Base-by-base conservation (phyloP, 2,888 invertebrate species). In the Pantelozetes paolii region DNA sequence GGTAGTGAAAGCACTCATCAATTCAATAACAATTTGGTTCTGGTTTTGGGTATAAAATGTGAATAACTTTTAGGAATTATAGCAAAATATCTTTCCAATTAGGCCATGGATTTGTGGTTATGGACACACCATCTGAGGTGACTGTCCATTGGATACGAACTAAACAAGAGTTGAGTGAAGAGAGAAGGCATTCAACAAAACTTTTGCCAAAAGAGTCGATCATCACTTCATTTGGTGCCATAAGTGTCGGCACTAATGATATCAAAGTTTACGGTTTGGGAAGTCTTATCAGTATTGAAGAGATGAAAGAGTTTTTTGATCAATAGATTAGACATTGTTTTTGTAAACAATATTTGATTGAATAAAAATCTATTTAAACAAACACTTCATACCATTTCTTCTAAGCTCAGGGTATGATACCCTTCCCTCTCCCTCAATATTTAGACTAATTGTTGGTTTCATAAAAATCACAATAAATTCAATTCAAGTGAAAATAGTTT, bases 41-140 rank as follows among this genome's bases (percentile, higher is more conserved):
- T 67, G 3, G 23, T 67, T 23, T 67, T 67, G 32, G 67, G 67
- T 67, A 30, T 32, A 64, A 32, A 36, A 15, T 32, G 32, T 30
- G 3, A 11, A n/a, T n/a, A 50, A 50, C 5, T 50, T 50, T 50
- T n/a, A 18, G 18, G 5, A n/a, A n/a, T 50, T 50, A 6, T 50
- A n/a, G n/a, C n/a, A n/a, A n/a, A n/a, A n/a, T n/a, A n/a, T n/a
- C n/a, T n/a, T n/a, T n/a, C 2, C 45, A 45, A 45, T 42, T 5
- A 67, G 67, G 23, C 5, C 67, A 67, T 23, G 67, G 67, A 23
- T 67, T 67, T 23, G 67, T 67, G 15, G 20, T 67, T 15, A 67
- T 67, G 1, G 23, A 67, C 6, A 36, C 18, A 0, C 18, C 62
- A 36, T 1, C 23, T 11, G 18, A 59, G 30, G 6, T 18, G 9